Percentiles rank a stretch among this genome's conserved stretches.
phyloP scores from a whole-genome alignment of 2,113 vertebrate species.

The Oostethus manadensis region DNA sequence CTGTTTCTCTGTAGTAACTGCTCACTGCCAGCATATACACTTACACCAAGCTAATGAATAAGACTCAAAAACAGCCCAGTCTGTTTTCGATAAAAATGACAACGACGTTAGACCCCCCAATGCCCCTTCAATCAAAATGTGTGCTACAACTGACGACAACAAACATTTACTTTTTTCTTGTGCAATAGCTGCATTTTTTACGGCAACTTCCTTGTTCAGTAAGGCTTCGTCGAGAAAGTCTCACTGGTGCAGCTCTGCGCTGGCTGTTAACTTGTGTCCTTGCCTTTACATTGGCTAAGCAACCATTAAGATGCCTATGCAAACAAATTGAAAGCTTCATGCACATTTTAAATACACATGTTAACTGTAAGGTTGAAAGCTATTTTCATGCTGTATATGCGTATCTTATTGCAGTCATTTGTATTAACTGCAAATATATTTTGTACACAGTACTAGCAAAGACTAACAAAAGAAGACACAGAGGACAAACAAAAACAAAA shows the following conservation, averaged over 20 bases:
- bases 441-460: not conserved
- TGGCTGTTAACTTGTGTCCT: constrained; percentile 3
- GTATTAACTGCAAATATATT: constrained; percentile 11
- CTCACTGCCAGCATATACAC: constrained; percentile 38
- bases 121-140: constrained; percentile 31
- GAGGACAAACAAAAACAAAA: constrained; percentile 28
- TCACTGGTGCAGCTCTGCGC: constrained; percentile 2
- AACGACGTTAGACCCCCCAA: constrained; percentile 28
- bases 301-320: constrained; percentile 18
- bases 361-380: constrained; percentile 17
- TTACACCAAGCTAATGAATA: constrained; percentile 54
- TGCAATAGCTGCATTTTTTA: constrained; percentile 22
- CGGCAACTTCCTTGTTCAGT: not conserved
- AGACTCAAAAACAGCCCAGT: constrained; percentile 22
- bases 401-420: constrained; percentile 9
- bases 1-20: constrained; percentile 25
- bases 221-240: constrained; percentile 9
- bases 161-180: constrained; percentile 28
- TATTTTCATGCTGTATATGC: constrained; percentile 22
- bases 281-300: constrained; percentile 14
- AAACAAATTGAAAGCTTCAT: constrained; percentile 16
- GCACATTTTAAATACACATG: constrained; percentile 14
- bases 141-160: constrained; percentile 22
- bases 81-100: constrained; percentile 15
- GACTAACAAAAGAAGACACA: not conserved